Evolutionary conservation across 2,888 invertebrate species (phyloP).

Genomic region (Cheilosia vulpina): DNA sequence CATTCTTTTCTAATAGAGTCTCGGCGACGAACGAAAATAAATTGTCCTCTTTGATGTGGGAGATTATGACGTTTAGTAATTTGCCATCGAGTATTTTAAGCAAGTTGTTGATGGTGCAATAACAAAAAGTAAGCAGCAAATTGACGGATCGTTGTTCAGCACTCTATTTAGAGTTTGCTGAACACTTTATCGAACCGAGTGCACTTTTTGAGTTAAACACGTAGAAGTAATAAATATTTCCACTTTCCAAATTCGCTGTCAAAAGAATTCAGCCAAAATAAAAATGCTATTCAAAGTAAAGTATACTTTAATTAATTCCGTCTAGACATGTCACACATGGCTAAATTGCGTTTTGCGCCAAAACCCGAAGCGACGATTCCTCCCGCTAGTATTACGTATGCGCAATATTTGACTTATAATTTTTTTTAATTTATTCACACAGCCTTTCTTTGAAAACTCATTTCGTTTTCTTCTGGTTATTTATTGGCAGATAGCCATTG

Average conservation of each 20-base stretch:
- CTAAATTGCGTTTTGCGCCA: slow-evolving; percentile 40
- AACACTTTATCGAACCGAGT: no score
- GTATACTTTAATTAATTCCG: slow-evolving; percentile 29
- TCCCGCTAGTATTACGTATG: slow-evolving; percentile 48
- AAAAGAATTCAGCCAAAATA: slow-evolving; percentile 1
- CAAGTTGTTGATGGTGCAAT: neutral
- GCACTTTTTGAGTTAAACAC: no score
- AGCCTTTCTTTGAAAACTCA: slow-evolving; percentile 7
- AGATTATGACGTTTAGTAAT: neutral
- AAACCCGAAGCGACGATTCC: slow-evolving; percentile 29
- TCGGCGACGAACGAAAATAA: neutral
- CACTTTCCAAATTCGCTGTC: no score
- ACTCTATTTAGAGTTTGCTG: no score
- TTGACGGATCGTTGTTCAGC: no score
- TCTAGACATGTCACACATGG: slow-evolving; percentile 72
- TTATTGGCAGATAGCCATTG: slow-evolving; percentile 72
- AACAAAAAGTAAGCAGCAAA: neutral
- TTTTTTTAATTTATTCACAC: slow-evolving; percentile 65
- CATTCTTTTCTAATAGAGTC: neutral
- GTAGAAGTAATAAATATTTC: no score
- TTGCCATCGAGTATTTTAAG: neutral
- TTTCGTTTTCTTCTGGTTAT: slow-evolving; percentile 40
- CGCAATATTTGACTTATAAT: slow-evolving; percentile 58
- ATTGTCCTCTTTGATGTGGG: neutral
- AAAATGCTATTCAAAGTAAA: slow-evolving; percentile 28